Conservation (phyloP, 2,888 invertebrate species). For the Trichogramma dendrolimi region DNA sequence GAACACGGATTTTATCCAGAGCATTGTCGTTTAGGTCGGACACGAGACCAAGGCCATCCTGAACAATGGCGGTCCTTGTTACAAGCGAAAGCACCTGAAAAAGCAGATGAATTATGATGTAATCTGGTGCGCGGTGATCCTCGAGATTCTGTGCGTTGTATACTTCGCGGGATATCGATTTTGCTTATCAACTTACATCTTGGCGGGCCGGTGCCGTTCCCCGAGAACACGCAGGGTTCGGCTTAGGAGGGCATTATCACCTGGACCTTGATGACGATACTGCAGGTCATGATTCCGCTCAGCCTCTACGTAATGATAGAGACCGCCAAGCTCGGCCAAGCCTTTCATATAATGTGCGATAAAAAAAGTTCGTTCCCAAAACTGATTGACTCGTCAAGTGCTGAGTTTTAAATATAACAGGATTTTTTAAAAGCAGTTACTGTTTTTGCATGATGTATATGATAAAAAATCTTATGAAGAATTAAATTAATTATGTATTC, state of each 20-base stretch:
- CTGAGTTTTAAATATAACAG: slow-evolving; percentile 92
- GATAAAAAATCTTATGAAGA: too few relatives aligned
- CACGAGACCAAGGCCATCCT: slow-evolving; percentile 98
- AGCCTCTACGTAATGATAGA: slow-evolving; percentile 96
- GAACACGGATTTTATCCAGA: slow-evolving; percentile 95
- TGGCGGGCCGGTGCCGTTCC: slow-evolving; percentile 61
- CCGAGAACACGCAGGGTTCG: slow-evolving; percentile 61
- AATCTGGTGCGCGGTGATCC: slow-evolving; percentile 90
- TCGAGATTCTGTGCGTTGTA: slow-evolving; percentile 82
- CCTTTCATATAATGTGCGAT: slow-evolving; percentile 91
- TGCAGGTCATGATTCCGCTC: slow-evolving; percentile 95
- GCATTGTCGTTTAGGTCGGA: slow-evolving; percentile 92
- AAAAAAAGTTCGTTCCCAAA: slow-evolving; percentile 77
- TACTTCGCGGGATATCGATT: slow-evolving; percentile 88
- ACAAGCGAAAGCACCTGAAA: slow-evolving; percentile 78
- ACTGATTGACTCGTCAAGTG: slow-evolving; percentile 83
- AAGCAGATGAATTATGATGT: slow-evolving; percentile 93
- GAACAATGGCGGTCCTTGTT: slow-evolving; percentile 89
- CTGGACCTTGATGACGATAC: slow-evolving; percentile 92
- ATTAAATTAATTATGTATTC: too few relatives aligned
- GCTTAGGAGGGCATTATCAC: slow-evolving; percentile 76
- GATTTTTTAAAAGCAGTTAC: too few relatives aligned
- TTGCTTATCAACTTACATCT: slow-evolving; percentile 67
- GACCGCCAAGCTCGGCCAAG: slow-evolving; percentile 91
- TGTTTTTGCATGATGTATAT: too few relatives aligned